These are phyloP conservation scores for Dicyrtomina minuta DNA, from an alignment of 2,888 invertebrate genomes.

Conservation along the genomic window DNA sequence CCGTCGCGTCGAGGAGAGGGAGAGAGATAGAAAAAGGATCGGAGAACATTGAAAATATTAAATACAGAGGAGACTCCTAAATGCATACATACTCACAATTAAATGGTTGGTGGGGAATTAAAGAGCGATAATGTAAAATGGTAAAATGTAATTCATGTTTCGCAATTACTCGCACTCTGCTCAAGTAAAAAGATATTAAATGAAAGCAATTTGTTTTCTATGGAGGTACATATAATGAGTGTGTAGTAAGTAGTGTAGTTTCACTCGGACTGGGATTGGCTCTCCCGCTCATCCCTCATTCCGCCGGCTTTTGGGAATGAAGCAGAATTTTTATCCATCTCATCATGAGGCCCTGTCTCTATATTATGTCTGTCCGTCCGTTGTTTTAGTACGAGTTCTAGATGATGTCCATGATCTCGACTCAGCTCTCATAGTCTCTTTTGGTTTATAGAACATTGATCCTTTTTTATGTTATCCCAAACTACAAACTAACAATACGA, in stretches of 20 bases:
- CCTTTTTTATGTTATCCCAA: too few relatives aligned
- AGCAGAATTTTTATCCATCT: neutral
- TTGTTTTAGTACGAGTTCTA: too few relatives aligned
- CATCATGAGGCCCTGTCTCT: neutral
- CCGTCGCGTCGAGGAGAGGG: neutral
- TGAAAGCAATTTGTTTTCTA: slow-evolving; percentile 14
- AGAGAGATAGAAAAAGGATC: neutral
- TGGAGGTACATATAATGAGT: neutral
- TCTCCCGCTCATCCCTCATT: neutral
- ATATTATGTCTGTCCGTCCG: neutral
- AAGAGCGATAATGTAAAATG: neutral
- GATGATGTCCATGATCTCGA: too few relatives aligned
- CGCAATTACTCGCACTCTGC: slow-evolving; percentile 10
- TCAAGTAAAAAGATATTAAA: neutral
- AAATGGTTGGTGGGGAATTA: slow-evolving; percentile 12
- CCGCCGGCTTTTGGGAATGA: neutral
- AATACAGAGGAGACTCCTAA: neutral
- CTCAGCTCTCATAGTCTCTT: neutral
- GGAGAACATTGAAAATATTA: neutral
- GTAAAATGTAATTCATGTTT: slow-evolving; percentile 15
- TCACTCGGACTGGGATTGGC: neutral
- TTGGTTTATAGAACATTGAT: neutral
- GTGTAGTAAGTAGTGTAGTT: neutral
- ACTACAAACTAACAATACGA: neutral
- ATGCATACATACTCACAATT: slow-evolving; percentile 5